These are phyloP conservation scores for Willisornis vidua DNA, from an alignment of 2,113 vertebrate species.

Conservation along the genomic window DNA sequence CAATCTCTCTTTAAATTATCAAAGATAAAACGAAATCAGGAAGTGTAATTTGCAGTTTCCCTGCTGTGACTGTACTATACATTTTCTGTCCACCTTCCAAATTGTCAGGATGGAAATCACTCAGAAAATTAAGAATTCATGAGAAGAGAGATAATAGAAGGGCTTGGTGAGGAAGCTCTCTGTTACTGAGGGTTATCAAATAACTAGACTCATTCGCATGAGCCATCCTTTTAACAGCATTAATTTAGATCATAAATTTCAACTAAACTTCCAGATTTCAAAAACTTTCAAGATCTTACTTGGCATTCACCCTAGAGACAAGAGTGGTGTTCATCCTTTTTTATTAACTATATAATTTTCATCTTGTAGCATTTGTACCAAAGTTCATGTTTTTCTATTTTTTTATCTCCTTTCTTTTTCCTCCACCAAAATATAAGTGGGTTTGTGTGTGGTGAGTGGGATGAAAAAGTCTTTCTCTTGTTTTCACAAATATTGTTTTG, in stretches of 20 bases:
- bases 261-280: not conserved
- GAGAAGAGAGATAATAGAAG: not conserved
- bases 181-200: not conserved
- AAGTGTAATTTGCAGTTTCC: not conserved
- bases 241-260: not conserved
- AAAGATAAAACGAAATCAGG: not conserved
- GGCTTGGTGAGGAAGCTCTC: not conserved
- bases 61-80: not conserved
- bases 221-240: not conserved
- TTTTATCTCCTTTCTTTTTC: not conserved
- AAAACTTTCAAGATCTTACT: not conserved
- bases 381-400: not conserved
- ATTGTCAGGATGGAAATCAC: not conserved
- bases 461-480: conserved; percentile 50
- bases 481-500: conserved; percentile 72
- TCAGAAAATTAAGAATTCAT: not conserved
- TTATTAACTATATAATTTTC: not conserved
- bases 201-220: not conserved
- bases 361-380: conserved; percentile 12
- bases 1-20: not conserved
- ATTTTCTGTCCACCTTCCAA: not conserved
- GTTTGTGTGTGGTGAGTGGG: not conserved
- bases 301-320: not conserved
- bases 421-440: not conserved
- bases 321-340: not conserved